Conservation (phyloP, 2,113 vertebrate genomes). For the Cephalopholis sonnerati region DNA sequence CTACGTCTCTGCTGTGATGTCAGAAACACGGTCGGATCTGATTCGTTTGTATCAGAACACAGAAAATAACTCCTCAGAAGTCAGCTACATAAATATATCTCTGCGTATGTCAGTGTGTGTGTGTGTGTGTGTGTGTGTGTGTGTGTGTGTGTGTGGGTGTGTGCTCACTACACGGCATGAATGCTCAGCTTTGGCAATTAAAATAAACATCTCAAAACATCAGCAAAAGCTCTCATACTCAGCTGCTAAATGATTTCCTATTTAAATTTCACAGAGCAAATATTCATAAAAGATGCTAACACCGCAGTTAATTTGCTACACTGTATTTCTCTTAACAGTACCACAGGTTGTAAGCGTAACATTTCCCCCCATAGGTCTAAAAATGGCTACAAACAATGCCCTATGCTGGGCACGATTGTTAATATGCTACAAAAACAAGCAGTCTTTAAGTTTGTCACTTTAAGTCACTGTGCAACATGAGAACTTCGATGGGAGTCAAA, state of each 20-base stretch:
- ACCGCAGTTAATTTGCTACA: slow-evolving; percentile 50
- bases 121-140: neutral
- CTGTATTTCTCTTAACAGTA: slow-evolving; percentile 37
- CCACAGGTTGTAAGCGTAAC: slow-evolving; percentile 41
- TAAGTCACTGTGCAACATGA: slow-evolving; percentile 15
- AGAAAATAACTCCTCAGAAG: slow-evolving; percentile 19
- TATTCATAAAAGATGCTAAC: slow-evolving; percentile 58
- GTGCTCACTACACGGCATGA: slow-evolving; percentile 44
- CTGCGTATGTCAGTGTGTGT: too few species aligned
- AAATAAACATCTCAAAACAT: slow-evolving; percentile 55
- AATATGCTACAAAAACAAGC: slow-evolving; percentile 68
- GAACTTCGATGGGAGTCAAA: slow-evolving; percentile 24
- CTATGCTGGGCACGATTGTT: slow-evolving; percentile 24
- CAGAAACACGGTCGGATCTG: slow-evolving; percentile 24
- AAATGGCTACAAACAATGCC: slow-evolving; percentile 60
- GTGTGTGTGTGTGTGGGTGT: slow-evolving; percentile 26
- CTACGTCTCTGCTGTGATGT: slow-evolving; percentile 15
- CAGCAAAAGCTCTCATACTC: slow-evolving; percentile 56
- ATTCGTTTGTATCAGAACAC: slow-evolving; percentile 6
- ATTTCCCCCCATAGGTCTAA: slow-evolving; percentile 26
- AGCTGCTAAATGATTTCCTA: slow-evolving; percentile 51
- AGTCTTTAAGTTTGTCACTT: slow-evolving; percentile 4
- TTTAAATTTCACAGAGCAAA: slow-evolving; percentile 52
- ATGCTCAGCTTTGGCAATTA: slow-evolving; percentile 67
- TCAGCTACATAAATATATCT: slow-evolving; percentile 55